Evolutionary conservation across 2,797 vertebrate genomes (phyloP), one percentile per base, ranked within the genome.

Genomic region (Psittacula echo): DNA sequence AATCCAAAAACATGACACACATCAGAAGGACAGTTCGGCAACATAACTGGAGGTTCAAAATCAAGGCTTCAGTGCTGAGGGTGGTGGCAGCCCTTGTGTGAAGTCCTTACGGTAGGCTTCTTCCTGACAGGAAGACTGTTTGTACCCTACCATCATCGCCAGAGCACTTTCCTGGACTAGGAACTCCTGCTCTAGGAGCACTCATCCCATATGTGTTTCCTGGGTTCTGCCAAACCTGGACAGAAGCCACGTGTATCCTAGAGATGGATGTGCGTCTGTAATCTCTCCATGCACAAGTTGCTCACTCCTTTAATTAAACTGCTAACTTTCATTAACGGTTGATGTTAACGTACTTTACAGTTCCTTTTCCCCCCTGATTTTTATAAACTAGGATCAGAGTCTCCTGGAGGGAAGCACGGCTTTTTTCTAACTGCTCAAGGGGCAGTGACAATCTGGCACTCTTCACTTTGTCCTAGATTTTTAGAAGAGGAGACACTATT

Each of bases 301-400:
- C 54, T 92, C 37, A 4, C 51, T 78, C 18, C n/a, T 90, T 88
- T 94, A 94, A 95, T 97, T 95, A 96, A 94, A 73, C 60, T 48
- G 56, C 80, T 93, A 74, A 42, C 53, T 87, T 93, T 93, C 56
- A 95, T 92, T 94, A 92, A 94, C 45, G 44, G 72, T 30, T 80
- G 74, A 85, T 56, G 64, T 77, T 93, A 85, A 93, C 73, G 76
- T 88, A 88, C 39, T 90, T 88, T 47, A 47, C 26, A 67, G 41
- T 29, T 89, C 29, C 21, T 72, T 85, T 65, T 37, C 20, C 2
- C 3, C 14, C 14, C 10, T 21, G 51, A 1, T 58, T 92, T 94
- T 90, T 92, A 72, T 62, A 91, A 92, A 83, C 13, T 22, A 61
- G 65, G 34, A 85, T 70, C 47, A 27, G 37, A 50, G 64, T 71